Percentiles rank a stretch among this genome's conserved stretches.
Evolutionary conservation across 1,140 invertebrate species (phyloP).

Genomic region (Drosophila navojoa): DNA sequence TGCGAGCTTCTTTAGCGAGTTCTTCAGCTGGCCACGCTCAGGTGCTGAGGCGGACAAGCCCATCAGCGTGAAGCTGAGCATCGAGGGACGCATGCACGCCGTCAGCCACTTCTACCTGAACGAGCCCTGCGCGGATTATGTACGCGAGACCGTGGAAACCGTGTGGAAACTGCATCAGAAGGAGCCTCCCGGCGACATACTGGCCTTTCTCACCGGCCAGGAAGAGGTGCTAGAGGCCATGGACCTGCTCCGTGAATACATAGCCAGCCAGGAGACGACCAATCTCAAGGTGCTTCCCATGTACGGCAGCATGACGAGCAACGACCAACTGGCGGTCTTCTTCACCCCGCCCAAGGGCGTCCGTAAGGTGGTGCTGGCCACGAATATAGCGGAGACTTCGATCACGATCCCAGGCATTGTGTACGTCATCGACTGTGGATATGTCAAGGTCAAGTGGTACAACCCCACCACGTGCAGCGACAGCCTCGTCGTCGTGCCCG

Average conservation of each 20-base stretch:
- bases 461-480: conserved; percentile 94
- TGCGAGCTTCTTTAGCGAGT: conserved; percentile 93
- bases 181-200: conserved; percentile 93
- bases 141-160: conserved; percentile 93
- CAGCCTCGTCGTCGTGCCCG: conserved; percentile 92
- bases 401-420: conserved; percentile 93
- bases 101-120: conserved; percentile 94
- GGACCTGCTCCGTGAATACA: conserved; percentile 88
- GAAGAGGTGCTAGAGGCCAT: conserved; percentile 94
- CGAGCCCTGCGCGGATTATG: conserved; percentile 95
- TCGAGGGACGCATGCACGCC: conserved; percentile 95
- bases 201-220: conserved; percentile 97
- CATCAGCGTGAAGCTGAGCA: conserved; percentile 92
- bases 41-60: conserved; percentile 84
- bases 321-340: conserved; percentile 95
- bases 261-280: conserved; percentile 85
- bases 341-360: conserved; percentile 89
- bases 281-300: conserved; percentile 93
- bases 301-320: conserved; percentile 94
- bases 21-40: conserved; percentile 90
- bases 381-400: conserved; percentile 99
- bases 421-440: conserved; percentile 98
- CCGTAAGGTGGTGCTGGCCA: conserved; percentile 97
- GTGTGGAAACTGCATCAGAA: conserved; percentile 94
- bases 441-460: conserved; percentile 97